Evolutionary conservation across 2,888 invertebrate species (phyloP).

Genomic region (Tipula lateralis): DNA sequence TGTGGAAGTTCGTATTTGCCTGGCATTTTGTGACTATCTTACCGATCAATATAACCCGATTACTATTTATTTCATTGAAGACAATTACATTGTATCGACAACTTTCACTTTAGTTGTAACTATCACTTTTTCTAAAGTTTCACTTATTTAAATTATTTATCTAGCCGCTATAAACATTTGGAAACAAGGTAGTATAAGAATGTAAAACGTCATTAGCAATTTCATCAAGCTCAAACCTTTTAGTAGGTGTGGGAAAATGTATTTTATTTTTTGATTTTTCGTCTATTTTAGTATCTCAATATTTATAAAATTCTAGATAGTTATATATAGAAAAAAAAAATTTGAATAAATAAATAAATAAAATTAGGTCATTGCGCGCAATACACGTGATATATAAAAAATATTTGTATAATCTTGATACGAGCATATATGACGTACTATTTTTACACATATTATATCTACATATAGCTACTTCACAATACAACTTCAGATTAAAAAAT

Average conservation of each 20-base stretch:
- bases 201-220: no score
- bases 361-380: not conserved
- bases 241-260: not conserved
- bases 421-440: not conserved
- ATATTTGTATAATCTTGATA: not conserved
- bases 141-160: no score
- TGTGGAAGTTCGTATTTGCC: no score
- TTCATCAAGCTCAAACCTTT: no score
- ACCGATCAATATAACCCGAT: no score
- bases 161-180: no score
- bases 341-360: not conserved
- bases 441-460: not conserved
- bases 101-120: no score
- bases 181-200: no score
- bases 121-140: no score
- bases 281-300: not conserved
- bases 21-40: no score
- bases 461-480: not conserved
- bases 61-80: no score
- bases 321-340: not conserved
- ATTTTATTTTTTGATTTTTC: not conserved
- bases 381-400: not conserved
- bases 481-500: not conserved
- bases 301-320: not conserved
- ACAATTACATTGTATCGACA: no score